Base-by-base conservation (phyloP, 2,113 vertebrate species). In the Pterocles gutturalis region DNA sequence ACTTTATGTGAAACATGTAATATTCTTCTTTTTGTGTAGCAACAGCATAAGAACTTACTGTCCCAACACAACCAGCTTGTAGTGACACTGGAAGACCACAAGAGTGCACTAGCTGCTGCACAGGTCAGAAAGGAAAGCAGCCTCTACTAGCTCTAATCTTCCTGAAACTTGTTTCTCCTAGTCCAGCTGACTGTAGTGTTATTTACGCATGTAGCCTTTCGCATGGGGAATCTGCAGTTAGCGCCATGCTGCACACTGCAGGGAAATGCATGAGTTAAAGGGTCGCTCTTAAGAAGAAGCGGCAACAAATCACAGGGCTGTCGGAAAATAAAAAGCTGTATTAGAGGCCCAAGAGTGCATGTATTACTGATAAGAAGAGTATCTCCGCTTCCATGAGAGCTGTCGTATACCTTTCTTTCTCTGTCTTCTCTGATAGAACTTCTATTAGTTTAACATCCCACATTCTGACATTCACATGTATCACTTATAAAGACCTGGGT, bases 61-160 rank as follows among this genome's bases (percentile, higher is more conserved):
- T 97, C 98, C 34, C 96, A 99, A 34, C 99, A 99, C 82, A 98
- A 99, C 89, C 98, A 99, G 90, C 99, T 99, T 96, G 98, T 98
- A 98, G 97, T 99, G 99, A 99, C 98, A 77, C 92, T 99, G 97
- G 99, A 99, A 97, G 99, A 99, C 99, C 99, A 99, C 99, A 99
- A 99, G 99, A 99, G 99, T 98, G 99, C 99, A 49, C 99, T 99
- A 97, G 99, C 98, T 87, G 98, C 98, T 95, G 99, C 99, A 78
- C 99, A 99, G 99, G 99, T 99, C 96, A 98, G 98, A 94, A 95
- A 76, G 77, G 91, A 96, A 90, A 94, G 95, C 96, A 94, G 97
- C 97, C 91, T 83, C 85, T 87, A 0, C 78, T 41, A 2, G 84
- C 89, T 97, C 95, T 81, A 51, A 36, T 58, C 75, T 95, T 65